Percentiles rank a stretch among this genome's conserved stretches.
Conservation (phyloP, 2,888 invertebrate genomes). For the Apotomis turbidana region DNA sequence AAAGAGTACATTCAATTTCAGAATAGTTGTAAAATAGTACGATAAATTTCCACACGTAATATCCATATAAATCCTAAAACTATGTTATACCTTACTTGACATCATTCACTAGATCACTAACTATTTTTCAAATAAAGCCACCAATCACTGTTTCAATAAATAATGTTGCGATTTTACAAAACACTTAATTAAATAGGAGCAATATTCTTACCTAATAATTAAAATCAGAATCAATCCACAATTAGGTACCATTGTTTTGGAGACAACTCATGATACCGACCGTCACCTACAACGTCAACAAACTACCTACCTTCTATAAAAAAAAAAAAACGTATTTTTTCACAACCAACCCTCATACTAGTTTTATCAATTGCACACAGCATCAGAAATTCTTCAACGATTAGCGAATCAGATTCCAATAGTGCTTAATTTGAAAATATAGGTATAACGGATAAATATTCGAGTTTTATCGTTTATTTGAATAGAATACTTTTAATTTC, state of each 20-base stretch:
- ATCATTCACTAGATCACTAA: too few relatives aligned
- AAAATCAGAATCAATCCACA: too few relatives aligned
- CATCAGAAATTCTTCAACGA: not conserved
- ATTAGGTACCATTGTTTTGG: too few relatives aligned
- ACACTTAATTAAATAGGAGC: too few relatives aligned
- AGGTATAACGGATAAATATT: not conserved
- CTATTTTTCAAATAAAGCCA: too few relatives aligned
- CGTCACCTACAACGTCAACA: not conserved
- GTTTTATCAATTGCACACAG: not conserved
- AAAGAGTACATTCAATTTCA: not conserved
- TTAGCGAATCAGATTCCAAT: not conserved
- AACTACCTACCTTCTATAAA: not conserved
- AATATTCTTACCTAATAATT: not conserved
- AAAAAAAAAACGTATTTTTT: not conserved
- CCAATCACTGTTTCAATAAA: too few relatives aligned
- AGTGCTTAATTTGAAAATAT: not conserved
- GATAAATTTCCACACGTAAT: not conserved
- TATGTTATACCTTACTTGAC: too few relatives aligned
- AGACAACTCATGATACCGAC: too few relatives aligned
- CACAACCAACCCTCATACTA: not conserved
- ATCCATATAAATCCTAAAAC: too few relatives aligned
- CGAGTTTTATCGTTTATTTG: not conserved
- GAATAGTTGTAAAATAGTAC: slow-evolving; percentile 27
- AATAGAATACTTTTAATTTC: not conserved
- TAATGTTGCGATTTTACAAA: too few relatives aligned